Evolutionary conservation across 2,113 vertebrate genomes (phyloP).

Genomic region (Mugil cephalus): DNA sequence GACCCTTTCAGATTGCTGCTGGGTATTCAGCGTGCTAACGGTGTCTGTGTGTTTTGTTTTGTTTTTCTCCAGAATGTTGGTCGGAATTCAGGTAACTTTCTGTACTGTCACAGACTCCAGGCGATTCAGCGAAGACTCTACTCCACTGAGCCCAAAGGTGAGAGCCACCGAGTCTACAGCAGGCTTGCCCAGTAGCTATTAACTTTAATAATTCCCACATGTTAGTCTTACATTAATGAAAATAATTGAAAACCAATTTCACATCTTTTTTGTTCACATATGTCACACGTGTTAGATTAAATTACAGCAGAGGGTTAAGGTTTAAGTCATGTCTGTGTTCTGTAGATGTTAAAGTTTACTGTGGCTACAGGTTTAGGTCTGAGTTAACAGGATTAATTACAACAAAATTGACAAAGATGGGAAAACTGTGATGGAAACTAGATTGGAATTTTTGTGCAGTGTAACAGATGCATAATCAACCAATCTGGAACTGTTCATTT

Average conservation of each 20-base stretch:
- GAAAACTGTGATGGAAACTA: no score
- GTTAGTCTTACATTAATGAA: no score
- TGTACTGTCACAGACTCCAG: constrained; percentile 34
- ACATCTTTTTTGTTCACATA: no score
- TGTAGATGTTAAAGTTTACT: no score
- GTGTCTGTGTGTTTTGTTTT: neutral
- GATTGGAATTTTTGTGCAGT: neutral
- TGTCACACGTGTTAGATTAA: no score
- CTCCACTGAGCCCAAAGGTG: constrained; percentile 83
- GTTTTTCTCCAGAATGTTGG: constrained; percentile 53
- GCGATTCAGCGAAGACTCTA: constrained; percentile 55
- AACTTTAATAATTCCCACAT: no score
- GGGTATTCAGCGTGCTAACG: neutral
- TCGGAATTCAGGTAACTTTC: constrained; percentile 29
- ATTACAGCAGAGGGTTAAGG: no score
- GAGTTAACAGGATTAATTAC: no score
- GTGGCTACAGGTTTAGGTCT: no score
- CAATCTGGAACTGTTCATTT: constrained; percentile 11
- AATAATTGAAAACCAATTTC: no score
- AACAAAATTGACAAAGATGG: no score
- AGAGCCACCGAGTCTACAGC: neutral
- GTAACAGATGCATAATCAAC: neutral
- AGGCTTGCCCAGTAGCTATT: neutral
- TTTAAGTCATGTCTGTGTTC: no score
- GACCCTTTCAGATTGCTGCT: neutral